Evolutionary conservation across 1,140 invertebrate species (phyloP).

Genomic region (Phthorimaea operculella): DNA sequence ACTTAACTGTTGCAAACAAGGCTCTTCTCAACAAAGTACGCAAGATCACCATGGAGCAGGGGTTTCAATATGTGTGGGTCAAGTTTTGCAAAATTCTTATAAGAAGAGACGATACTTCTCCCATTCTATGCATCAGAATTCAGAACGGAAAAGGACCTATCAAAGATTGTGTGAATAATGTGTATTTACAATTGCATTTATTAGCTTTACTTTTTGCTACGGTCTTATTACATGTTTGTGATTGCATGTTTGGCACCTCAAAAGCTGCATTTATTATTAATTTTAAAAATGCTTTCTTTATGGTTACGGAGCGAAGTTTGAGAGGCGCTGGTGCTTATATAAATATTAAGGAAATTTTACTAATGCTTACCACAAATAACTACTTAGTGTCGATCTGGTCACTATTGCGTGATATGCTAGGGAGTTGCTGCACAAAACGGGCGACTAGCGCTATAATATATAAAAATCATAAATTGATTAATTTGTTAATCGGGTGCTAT

Average conservation of each 20-base stretch:
- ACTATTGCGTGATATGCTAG: no score
- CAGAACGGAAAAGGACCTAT: background rate
- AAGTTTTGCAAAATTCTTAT: constrained; percentile 17
- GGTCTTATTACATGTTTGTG: background rate
- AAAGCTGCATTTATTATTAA: background rate
- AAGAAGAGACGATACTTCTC: constrained; percentile 12
- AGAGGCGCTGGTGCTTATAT: no score
- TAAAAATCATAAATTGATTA: no score
- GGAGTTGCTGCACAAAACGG: no score
- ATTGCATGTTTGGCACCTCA: background rate
- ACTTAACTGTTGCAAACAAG: constrained; percentile 17
- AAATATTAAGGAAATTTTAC: no score
- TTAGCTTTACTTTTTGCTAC: background rate
- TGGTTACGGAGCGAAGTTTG: background rate
- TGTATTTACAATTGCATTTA: background rate
- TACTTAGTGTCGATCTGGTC: no score
- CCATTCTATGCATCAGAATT: background rate
- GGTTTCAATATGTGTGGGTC: constrained; percentile 17
- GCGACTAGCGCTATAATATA: no score
- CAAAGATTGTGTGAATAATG: background rate
- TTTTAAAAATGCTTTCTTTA: background rate
- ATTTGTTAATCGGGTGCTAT: no score
- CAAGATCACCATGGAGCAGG: constrained; percentile 12
- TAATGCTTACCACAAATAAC: no score
- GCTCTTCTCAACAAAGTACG: constrained; percentile 15